A percentile compares a stretch with the other conserved stretches of the same genome.
Evolutionary conservation across 2,113 vertebrate species (phyloP).

Genomic region (Festucalex cinctus): DNA sequence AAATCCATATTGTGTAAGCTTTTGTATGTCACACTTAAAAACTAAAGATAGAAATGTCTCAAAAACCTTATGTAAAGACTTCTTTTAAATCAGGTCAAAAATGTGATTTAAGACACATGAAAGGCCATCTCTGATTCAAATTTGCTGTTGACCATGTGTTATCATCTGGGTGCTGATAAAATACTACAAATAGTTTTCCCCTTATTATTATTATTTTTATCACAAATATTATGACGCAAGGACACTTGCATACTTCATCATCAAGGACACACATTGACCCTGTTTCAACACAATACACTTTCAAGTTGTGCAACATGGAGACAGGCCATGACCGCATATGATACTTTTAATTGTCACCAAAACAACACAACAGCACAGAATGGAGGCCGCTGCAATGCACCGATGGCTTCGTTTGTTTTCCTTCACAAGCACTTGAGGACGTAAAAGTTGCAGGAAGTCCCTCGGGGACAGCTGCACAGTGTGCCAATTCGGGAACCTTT

Average conservation of each 20-base stretch:
- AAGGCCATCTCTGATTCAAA: background rate
- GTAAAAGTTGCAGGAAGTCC: conserved; percentile 76
- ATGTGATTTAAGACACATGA: too few relatives aligned
- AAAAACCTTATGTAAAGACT: too few relatives aligned
- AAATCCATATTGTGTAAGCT: too few relatives aligned
- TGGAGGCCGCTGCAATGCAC: background rate
- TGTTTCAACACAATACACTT: background rate
- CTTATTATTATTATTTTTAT: background rate
- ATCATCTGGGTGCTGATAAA: background rate
- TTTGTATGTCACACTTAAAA: too few relatives aligned
- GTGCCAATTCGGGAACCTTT: conserved; percentile 79
- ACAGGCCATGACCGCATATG: too few relatives aligned
- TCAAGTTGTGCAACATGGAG: background rate
- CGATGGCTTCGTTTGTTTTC: background rate
- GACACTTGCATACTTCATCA: background rate
- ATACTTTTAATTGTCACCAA: background rate
- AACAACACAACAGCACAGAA: background rate
- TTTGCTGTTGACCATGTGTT: background rate
- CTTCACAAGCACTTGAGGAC: conserved; percentile 78
- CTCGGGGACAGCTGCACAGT: conserved; percentile 76
- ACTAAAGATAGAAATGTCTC: too few relatives aligned
- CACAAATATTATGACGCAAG: background rate
- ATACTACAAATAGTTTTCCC: background rate
- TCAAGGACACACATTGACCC: background rate
- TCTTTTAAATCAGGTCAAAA: too few relatives aligned